Conservation (phyloP, 2,113 vertebrate species). For the Spheniscus mendiculus region DNA sequence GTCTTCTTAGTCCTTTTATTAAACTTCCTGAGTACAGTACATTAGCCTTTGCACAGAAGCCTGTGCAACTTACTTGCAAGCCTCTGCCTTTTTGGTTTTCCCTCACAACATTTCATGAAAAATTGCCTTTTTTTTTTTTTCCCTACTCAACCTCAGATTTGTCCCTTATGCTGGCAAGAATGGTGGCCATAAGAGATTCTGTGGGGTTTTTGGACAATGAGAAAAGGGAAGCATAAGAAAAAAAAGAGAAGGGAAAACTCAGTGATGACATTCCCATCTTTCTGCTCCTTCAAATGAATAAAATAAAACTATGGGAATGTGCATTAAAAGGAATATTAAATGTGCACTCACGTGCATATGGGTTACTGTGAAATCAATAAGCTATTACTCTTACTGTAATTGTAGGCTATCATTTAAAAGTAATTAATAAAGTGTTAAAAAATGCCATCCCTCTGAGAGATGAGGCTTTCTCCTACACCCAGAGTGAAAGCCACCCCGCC, state of each 20-base stretch:
- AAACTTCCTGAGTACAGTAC: neutral
- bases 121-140: neutral
- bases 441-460: neutral
- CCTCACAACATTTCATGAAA: neutral
- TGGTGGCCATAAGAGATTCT: neutral
- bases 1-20: neutral
- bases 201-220: neutral
- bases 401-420: neutral
- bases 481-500: neutral
- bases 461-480: neutral
- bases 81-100: neutral
- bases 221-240: neutral
- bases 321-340: neutral
- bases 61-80: neutral
- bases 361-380: neutral
- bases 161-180: neutral
- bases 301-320: neutral
- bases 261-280: neutral
- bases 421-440: neutral
- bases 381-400: neutral
- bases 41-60: neutral
- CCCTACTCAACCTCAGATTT: neutral
- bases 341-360: neutral
- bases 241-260: neutral
- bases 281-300: neutral